Percentiles rank a stretch among this genome's conserved stretches.
Conservation (phyloP, 1,140 invertebrate genomes). For the Macrotrachela quadricornifera region DNA sequence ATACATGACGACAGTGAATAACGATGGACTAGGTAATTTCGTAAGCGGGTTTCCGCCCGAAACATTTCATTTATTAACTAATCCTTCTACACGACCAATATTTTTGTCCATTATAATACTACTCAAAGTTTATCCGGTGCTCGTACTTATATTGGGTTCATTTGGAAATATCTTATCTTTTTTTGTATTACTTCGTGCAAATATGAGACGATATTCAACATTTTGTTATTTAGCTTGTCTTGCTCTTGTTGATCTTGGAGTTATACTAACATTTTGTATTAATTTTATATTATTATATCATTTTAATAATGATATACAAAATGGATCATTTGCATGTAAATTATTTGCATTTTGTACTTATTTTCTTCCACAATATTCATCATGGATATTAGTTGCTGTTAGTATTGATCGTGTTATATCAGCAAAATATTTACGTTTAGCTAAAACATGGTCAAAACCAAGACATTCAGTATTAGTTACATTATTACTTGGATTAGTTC, state of each 20-base stretch:
- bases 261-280: constrained; percentile 4
- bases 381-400: constrained; percentile 6
- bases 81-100: too few species aligned
- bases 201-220: constrained; percentile 1
- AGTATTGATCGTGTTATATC: constrained; percentile 7
- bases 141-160: constrained; percentile 4
- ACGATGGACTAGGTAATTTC: too few species aligned
- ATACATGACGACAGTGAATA: too few species aligned
- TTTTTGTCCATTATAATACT: too few species aligned
- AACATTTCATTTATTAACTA: too few species aligned
- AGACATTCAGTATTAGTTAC: neutral
- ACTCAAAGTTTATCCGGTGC: neutral
- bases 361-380: constrained; percentile 7
- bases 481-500: neutral
- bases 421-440: neutral
- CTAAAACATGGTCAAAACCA: constrained; percentile 4
- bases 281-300: constrained; percentile 3
- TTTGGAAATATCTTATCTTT: constrained; percentile 2
- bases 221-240: constrained; percentile 7
- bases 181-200: neutral
- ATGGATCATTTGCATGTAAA: neutral
- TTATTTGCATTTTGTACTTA: constrained; percentile 7
- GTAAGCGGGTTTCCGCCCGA: too few species aligned
- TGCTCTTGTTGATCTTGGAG: constrained; percentile 1
- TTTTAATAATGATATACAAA: constrained; percentile 4